phyloP scores from a whole-genome alignment of 1,140 invertebrate species.

The Macrosteles quadrilineatus region DNA sequence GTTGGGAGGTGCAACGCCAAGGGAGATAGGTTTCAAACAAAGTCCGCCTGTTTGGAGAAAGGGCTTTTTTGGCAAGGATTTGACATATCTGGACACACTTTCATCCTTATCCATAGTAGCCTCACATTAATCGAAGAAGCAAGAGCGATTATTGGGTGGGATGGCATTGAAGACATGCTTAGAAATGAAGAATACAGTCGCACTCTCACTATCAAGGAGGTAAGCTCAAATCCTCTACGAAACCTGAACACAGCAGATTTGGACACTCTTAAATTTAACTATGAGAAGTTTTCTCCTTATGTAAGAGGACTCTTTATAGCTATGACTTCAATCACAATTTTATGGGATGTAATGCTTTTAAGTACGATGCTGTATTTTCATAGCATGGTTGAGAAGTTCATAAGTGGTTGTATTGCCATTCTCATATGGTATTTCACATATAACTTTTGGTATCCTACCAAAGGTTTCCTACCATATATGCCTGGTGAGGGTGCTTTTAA shows the following conservation, averaged over 20 bases:
- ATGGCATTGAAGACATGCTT: conserved; percentile 80
- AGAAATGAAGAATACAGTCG: conserved; percentile 76
- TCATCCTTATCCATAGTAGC: conserved; percentile 91
- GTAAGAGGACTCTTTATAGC: conserved; percentile 76
- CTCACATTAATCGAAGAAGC: conserved; percentile 91
- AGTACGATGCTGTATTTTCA: conserved; percentile 94
- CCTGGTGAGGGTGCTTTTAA: conserved; percentile 80
- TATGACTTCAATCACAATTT: conserved; percentile 75
- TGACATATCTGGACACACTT: conserved; percentile 94
- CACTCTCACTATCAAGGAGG: conserved; percentile 50
- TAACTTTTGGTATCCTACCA: conserved; percentile 71
- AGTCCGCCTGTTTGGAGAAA: conserved; percentile 68
- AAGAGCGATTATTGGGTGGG: conserved; percentile 85
- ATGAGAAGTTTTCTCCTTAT: conserved; percentile 77
- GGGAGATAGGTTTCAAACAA: conserved; percentile 55
- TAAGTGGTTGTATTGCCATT: conserved; percentile 83
- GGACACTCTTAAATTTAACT: conserved; percentile 66
- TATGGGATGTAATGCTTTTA: conserved; percentile 94
- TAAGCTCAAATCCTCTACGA: conserved; percentile 52
- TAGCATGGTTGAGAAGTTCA: conserved; percentile 91
- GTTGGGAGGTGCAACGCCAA: conserved; percentile 78
- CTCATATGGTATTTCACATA: conserved; percentile 92
- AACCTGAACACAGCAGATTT: conserved; percentile 69
- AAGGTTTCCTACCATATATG: conserved; percentile 61
- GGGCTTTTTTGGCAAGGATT: conserved; percentile 88